These are phyloP conservation scores for Hermaeophaga mercurialis DNA, from an alignment of 2,888 invertebrate species.

Conservation along the genomic window DNA sequence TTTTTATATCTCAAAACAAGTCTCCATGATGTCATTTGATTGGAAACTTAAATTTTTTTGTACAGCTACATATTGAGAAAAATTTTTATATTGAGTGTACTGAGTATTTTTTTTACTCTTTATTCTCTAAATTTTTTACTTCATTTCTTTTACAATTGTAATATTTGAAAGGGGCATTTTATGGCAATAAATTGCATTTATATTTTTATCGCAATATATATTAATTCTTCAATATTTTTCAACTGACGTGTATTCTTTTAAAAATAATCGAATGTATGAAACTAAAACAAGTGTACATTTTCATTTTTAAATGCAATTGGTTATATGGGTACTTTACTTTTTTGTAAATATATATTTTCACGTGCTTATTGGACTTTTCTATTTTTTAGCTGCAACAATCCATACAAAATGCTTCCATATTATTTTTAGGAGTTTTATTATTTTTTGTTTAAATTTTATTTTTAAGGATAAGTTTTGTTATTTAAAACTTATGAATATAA, in stretches of 20 bases:
- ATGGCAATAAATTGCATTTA: background rate
- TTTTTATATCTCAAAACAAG: no score
- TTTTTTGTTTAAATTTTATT: constrained; percentile 57
- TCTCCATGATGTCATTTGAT: no score
- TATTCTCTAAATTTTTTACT: no score
- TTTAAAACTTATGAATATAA: constrained; percentile 58
- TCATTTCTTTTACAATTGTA: no score
- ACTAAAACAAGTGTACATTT: constrained; percentile 38
- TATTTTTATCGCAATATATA: background rate
- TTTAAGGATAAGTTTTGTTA: constrained; percentile 58
- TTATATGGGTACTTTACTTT: constrained; percentile 48
- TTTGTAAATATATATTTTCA: constrained; percentile 47
- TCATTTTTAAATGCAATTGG: constrained; percentile 43
- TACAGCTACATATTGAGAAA: no score
- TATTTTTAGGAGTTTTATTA: constrained; percentile 41
- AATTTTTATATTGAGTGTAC: no score
- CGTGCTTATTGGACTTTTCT: constrained; percentile 52
- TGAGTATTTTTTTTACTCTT: no score
- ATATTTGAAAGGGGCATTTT: background rate
- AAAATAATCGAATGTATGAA: constrained; percentile 35
- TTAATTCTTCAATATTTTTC: background rate
- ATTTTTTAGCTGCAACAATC: constrained; percentile 50
- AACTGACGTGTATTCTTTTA: background rate
- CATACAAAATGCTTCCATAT: constrained; percentile 54
- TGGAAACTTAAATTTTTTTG: no score